Base-by-base conservation (phyloP, 2,888 invertebrate species). In the Cantharis flavilabris region DNA sequence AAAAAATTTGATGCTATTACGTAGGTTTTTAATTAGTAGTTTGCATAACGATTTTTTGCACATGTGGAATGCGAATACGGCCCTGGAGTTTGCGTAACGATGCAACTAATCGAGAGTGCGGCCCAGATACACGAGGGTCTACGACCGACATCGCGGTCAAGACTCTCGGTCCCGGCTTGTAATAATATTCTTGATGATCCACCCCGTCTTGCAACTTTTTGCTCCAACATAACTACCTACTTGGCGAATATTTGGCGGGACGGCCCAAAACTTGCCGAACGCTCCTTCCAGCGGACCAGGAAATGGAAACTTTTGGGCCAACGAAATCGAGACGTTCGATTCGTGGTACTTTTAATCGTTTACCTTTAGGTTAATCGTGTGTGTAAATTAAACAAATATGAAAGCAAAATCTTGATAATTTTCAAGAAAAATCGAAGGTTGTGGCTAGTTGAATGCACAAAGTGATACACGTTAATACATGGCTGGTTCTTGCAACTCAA, bases 91-190 rank as follows among this genome's bases (percentile, higher is more conserved):
- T 78, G 79, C 82, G 81, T 78, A 80, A 78, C 80, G 81, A 81
- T 80, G 82, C 80, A 83, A 83, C 81, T 70, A 81, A 84, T 83
- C 83, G 85, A 85, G 85, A 85, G 85, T 84, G 84, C 83, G 85
- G 82, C 85, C 85, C 85, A 83, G 85, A 83, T 84, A 80, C 80
- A 75, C 81, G 9, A 67, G 82, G 84, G 85, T 85, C 85, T 83
- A 81, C 82, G 86, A 86, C 86, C 85, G 80, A 81, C 87, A 88
- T 85, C 87, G 88, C 86, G 88, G 88, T 87, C 86, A 86, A 87
- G 84, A 86, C 87, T 88, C 80, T 74, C 80, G 80, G 80, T 74
- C 77, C 77, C 65, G 65, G 65, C 30, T 69, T 73, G 70, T 26
- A 26, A 10, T 75, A 77, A 73, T 76, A 79, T 78, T 78, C 78